phyloP scores from a whole-genome alignment of 2,797 vertebrate species.

The Labeo calbasu region DNA sequence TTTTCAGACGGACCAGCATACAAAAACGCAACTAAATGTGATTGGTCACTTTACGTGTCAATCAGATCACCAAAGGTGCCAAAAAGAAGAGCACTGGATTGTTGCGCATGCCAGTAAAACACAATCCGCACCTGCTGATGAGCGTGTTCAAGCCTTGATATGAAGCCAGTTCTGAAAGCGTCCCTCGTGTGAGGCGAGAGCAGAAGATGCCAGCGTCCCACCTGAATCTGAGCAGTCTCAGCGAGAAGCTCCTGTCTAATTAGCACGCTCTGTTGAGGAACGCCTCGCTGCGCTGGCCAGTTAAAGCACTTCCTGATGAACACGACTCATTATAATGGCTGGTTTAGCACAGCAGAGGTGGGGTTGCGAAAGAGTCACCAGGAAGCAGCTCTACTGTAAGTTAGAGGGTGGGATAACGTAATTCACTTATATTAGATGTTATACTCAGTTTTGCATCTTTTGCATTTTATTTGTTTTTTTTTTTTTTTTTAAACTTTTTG shows the following conservation, averaged over 20 bases:
- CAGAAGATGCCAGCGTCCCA: slow-evolving; percentile 43
- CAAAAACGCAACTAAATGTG: background rate
- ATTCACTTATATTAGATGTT: background rate
- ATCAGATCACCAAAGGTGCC: slow-evolving; percentile 37
- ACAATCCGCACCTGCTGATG: slow-evolving; percentile 54
- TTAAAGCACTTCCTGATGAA: slow-evolving; percentile 6
- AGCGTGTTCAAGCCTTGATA: slow-evolving; percentile 62
- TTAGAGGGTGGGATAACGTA: background rate
- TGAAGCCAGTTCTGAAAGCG: slow-evolving; percentile 55
- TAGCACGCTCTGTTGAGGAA: slow-evolving; percentile 68
- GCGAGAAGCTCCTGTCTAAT: slow-evolving; percentile 67
- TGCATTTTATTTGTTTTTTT: background rate
- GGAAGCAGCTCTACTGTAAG: background rate
- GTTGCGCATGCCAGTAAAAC: slow-evolving; percentile 23
- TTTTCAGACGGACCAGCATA: background rate
- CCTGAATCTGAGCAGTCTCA: slow-evolving; percentile 44
- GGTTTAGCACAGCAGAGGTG: slow-evolving; percentile 28
- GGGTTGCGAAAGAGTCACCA: background rate
- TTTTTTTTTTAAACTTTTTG: background rate
- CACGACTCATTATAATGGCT: slow-evolving; percentile 11
- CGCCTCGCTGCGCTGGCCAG: slow-evolving; percentile 43
- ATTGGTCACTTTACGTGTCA: background rate
- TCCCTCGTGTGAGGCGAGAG: slow-evolving; percentile 39
- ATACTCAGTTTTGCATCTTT: background rate
- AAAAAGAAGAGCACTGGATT: slow-evolving; percentile 50